Base-by-base conservation (phyloP, 2,113 vertebrate genomes). In the Colossoma macropomum region DNA sequence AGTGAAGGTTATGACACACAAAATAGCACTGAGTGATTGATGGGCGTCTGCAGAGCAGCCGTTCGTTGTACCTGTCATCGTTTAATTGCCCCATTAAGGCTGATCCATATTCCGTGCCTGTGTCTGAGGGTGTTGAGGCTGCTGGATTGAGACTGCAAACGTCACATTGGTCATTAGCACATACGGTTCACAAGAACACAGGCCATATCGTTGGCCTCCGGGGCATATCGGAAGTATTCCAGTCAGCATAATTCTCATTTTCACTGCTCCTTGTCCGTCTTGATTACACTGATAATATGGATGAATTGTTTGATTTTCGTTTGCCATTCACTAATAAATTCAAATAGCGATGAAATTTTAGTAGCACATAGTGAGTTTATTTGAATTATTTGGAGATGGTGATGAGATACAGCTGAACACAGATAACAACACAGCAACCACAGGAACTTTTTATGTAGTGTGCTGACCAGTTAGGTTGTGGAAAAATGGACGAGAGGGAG, bases 11-110 rank as follows among this genome's bases (percentile, higher is more conserved):
- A 62, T 13, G 59, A 4, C 59, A 25, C 59, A n/a, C 15, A 21
- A 12, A 62, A 13, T 21, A 25, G n/a, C 9, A 23, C n/a, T 4
- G 59, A 62, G 59, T 62, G 59, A 62, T 62, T 62, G 59, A 59
- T 59, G 56, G n/a, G 4, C 12, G n/a, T 27, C 59, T 62, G 59
- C n/a, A 6, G 59, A 27, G n/a, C n/a, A 8, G 66, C 52, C 12
- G 34, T 28, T 21, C 34, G 32, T 41, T 45, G 25, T 45, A 71
- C 60, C 54, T 27, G 28, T 63, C 69, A 63, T 63, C 27, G 41
- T 71, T 69, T 60, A 60, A 71, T 71, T 54, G 34, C 23, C 34
- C 17, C 54, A 27, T 80, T 71, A 38, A 38, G 50, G 59, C 50
- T 34, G 21, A 69, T 69, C 50, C 48, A 69, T 41, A 59, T 80